Conservation (phyloP, 1,140 invertebrate genomes). For the Parapsyche elsis region DNA sequence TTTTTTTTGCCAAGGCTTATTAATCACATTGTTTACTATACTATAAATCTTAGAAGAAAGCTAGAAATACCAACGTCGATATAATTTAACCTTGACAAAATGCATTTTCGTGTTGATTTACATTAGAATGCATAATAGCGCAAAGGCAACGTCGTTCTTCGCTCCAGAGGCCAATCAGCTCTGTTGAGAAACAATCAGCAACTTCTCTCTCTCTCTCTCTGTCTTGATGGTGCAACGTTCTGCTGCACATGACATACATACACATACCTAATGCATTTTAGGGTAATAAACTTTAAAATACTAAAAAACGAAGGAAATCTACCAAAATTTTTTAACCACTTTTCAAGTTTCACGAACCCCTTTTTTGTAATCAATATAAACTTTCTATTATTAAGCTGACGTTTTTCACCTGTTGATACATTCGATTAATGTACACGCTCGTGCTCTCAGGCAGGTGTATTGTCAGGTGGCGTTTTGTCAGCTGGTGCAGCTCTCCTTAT, state of each 20-base stretch:
- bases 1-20: too few species aligned
- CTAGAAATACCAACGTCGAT: too few species aligned
- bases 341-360: too few species aligned
- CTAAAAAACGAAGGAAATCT: too few species aligned
- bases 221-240: slow-evolving; percentile 12
- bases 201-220: slow-evolving; percentile 8
- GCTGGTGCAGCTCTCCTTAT: slow-evolving; percentile 8
- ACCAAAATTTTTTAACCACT: too few species aligned
- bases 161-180: not conserved
- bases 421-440: not conserved
- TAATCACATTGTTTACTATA: too few species aligned
- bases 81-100: too few species aligned
- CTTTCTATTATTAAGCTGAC: not conserved
- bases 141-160: slow-evolving; percentile 10
- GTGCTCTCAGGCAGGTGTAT: slow-evolving; percentile 1
- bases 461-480: slow-evolving; percentile 23
- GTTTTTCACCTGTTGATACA: slow-evolving; percentile 5
- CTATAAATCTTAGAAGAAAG: too few species aligned
- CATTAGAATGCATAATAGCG: slow-evolving; percentile 36
- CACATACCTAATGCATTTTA: not conserved
- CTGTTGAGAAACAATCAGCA: slow-evolving; percentile 7
- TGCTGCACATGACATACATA: not conserved
- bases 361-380: not conserved
- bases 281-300: too few species aligned
- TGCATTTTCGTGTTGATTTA: too few species aligned